A percentile compares a stretch with the other conserved stretches of the same genome.
phyloP scores from a whole-genome alignment of 2,888 invertebrate genomes.

The Tenthredo scrophulariae region DNA sequence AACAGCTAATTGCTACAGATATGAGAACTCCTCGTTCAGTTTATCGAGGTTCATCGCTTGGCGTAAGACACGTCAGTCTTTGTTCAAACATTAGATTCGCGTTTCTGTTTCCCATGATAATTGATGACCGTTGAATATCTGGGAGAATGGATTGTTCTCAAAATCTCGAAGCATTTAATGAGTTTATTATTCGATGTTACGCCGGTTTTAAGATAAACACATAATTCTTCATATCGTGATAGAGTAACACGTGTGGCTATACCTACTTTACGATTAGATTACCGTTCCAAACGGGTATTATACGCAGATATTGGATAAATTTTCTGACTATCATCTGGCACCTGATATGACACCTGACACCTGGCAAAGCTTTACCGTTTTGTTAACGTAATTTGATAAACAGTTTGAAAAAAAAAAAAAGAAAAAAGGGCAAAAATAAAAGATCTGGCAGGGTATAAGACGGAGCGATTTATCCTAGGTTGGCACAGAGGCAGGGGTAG shows the following conservation, averaged over 20 bases:
- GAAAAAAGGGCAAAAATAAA: too few relatives aligned
- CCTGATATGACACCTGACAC: conserved; percentile 40
- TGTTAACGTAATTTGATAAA: background rate
- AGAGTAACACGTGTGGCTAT: background rate
- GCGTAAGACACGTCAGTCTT: background rate
- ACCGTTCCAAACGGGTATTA: background rate
- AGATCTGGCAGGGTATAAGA: background rate
- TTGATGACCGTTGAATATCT: background rate
- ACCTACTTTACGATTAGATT: conserved; percentile 9
- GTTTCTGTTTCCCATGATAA: background rate
- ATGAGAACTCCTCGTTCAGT: background rate
- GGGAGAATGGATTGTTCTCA: background rate
- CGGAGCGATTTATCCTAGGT: background rate
- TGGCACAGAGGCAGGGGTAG: background rate
- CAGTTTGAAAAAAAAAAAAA: background rate
- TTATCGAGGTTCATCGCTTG: background rate
- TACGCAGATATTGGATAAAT: background rate
- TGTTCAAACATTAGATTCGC: background rate
- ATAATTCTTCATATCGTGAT: background rate
- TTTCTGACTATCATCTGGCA: conserved; percentile 5
- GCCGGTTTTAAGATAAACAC: background rate
- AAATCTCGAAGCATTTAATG: background rate
- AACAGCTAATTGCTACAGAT: background rate
- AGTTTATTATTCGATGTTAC: background rate
- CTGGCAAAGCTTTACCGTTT: background rate